These are phyloP conservation scores for Callimorpha dominula DNA, from an alignment of 2,888 invertebrate genomes.

Conservation along the genomic window DNA sequence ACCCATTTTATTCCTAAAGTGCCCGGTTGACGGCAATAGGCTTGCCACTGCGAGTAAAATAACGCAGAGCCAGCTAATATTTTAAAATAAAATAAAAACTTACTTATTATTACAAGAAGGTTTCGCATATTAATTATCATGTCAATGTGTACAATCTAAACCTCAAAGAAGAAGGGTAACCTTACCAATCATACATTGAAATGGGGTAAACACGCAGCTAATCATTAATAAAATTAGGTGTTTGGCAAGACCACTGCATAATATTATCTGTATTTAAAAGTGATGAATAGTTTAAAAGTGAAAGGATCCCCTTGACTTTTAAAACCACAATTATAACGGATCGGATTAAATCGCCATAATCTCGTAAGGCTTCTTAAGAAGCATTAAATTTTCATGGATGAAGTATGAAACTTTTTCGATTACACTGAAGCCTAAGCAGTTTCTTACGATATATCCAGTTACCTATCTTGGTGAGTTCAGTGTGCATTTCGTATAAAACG, in stretches of 20 bases:
- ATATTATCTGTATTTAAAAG: background rate
- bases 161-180: background rate
- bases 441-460: slow-evolving; percentile 62
- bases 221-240: background rate
- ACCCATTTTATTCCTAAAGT: too few species aligned
- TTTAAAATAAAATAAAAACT: too few species aligned
- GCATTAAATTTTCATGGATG: slow-evolving; percentile 69
- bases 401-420: slow-evolving; percentile 65
- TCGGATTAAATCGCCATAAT: slow-evolving; percentile 69
- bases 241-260: background rate
- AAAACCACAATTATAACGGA: slow-evolving; percentile 55
- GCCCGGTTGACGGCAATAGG: too few species aligned
- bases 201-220: background rate
- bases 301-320: slow-evolving; percentile 53
- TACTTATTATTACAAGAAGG: too few species aligned
- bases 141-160: background rate
- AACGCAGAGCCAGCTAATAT: too few species aligned
- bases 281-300: slow-evolving; percentile 3
- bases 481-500: slow-evolving; percentile 32
- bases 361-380: slow-evolving; percentile 73
- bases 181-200: background rate
- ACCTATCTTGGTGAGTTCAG: slow-evolving; percentile 31
- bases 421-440: slow-evolving; percentile 66
- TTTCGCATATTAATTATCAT: too few species aligned
- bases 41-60: too few species aligned